These are phyloP conservation scores for Elgaria multicarinata DNA, from an alignment of 2,113 vertebrate species.

Conservation along the genomic window DNA sequence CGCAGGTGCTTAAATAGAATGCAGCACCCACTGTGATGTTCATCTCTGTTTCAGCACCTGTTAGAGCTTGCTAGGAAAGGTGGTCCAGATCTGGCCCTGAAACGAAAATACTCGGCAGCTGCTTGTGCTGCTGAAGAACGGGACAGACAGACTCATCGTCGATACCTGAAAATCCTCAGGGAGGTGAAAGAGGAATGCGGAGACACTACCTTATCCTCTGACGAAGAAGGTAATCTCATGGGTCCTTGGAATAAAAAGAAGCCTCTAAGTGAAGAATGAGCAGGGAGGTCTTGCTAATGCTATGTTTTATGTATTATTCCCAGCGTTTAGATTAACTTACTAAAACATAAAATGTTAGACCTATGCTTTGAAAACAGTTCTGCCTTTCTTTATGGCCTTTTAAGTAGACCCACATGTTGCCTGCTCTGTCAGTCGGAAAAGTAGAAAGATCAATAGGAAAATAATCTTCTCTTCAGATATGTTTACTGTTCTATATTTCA, in stretches of 20 bases:
- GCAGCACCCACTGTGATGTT: background rate
- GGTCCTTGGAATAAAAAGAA: background rate
- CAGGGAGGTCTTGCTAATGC: background rate
- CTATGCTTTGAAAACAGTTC: background rate
- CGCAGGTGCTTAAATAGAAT: background rate
- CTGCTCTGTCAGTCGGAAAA: conserved; percentile 51
- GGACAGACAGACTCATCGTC: conserved; percentile 85
- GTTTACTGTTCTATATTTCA: conserved; percentile 64
- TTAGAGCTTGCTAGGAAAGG: conserved; percentile 89
- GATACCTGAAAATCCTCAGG: conserved; percentile 88
- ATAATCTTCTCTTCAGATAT: conserved; percentile 24
- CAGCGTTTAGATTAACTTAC: background rate
- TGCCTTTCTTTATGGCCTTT: conserved; percentile 44
- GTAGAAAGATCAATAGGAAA: conserved; percentile 20
- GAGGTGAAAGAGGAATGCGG: conserved; percentile 95
- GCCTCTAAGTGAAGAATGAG: background rate
- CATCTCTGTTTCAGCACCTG: conserved; percentile 78
- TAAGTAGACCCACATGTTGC: conserved; percentile 51
- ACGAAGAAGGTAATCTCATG: conserved; percentile 88
- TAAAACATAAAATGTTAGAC: background rate
- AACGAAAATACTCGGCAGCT: conserved; percentile 73
- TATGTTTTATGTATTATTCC: background rate
- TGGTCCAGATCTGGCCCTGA: conserved; percentile 83
- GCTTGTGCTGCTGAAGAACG: conserved; percentile 83
- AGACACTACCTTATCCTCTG: conserved; percentile 90